Percentiles rank a stretch among this genome's conserved stretches.
phyloP scores from a whole-genome alignment of 2,888 invertebrate genomes.

The Cantharis flavilabris region DNA sequence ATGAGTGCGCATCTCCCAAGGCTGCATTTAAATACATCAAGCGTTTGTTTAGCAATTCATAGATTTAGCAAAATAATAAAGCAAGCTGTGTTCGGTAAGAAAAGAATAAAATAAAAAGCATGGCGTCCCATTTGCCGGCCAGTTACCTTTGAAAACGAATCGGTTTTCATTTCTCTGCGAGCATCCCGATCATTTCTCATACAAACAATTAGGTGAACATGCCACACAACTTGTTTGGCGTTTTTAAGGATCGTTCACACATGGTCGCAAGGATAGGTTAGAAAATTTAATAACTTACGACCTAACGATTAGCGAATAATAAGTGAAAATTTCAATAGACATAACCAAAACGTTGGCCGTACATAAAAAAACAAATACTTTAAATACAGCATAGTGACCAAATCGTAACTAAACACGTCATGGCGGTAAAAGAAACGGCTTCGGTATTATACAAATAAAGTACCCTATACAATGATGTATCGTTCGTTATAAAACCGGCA shows the following conservation, averaged over 20 bases:
- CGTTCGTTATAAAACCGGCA: not conserved
- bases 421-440: slow-evolving; percentile 35
- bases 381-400: not conserved
- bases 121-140: not conserved
- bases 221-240: slow-evolving; percentile 18
- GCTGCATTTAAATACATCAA: not conserved
- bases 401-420: slow-evolving; percentile 23
- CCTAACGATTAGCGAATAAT: not conserved
- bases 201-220: slow-evolving; percentile 10
- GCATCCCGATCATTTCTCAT: not conserved
- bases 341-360: not conserved
- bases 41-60: not conserved
- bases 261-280: not conserved
- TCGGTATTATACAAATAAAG: slow-evolving; percentile 13
- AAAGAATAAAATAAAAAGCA: not conserved
- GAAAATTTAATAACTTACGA: slow-evolving; percentile 1
- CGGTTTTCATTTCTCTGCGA: not conserved
- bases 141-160: not conserved
- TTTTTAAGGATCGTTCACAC: slow-evolving; percentile 21
- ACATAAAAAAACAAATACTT: not conserved
- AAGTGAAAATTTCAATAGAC: not conserved
- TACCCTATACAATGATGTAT: slow-evolving; percentile 1
- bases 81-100: not conserved
- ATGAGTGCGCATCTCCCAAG: not conserved
- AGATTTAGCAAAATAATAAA: not conserved